Percentiles rank a stretch among this genome's conserved stretches.
phyloP scores from a whole-genome alignment of 2,113 vertebrate genomes.

The Scortum barcoo region DNA sequence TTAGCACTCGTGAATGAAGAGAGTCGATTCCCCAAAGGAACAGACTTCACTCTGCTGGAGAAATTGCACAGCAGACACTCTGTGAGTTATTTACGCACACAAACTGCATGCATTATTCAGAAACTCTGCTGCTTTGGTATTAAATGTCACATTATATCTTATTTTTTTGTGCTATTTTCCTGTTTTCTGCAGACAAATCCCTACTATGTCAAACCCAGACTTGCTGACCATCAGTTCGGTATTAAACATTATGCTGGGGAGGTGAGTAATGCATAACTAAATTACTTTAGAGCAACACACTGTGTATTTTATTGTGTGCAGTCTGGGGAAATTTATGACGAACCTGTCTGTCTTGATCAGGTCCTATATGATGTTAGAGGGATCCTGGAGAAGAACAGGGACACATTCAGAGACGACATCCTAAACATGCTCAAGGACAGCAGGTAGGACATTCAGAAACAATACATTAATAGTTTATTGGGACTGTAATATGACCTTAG shows the following conservation, averaged over 20 bases:
- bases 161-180: not conserved
- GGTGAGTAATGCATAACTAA: constrained; percentile 73
- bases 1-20: constrained; percentile 94
- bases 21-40: constrained; percentile 95
- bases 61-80: constrained; percentile 93
- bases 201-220: constrained; percentile 92
- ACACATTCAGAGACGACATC: constrained; percentile 94
- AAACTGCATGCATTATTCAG: constrained; percentile 7
- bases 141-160: not conserved
- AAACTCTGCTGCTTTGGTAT: not conserved
- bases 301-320: not conserved
- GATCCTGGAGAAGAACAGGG: constrained; percentile 94
- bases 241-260: constrained; percentile 95
- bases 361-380: constrained; percentile 91
- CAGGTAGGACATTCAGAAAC: constrained; percentile 80
- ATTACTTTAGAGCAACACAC: not conserved
- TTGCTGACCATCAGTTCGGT: constrained; percentile 94
- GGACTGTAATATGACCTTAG: not conserved
- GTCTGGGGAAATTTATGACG: not conserved
- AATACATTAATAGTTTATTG: not conserved
- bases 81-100: constrained; percentile 81
- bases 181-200: constrained; percentile 88
- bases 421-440: constrained; percentile 94
- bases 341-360: constrained; percentile 70
- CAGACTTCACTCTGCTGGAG: constrained; percentile 93